Base-by-base conservation (phyloP, 2,888 invertebrate species). In the Erebia ligea region DNA sequence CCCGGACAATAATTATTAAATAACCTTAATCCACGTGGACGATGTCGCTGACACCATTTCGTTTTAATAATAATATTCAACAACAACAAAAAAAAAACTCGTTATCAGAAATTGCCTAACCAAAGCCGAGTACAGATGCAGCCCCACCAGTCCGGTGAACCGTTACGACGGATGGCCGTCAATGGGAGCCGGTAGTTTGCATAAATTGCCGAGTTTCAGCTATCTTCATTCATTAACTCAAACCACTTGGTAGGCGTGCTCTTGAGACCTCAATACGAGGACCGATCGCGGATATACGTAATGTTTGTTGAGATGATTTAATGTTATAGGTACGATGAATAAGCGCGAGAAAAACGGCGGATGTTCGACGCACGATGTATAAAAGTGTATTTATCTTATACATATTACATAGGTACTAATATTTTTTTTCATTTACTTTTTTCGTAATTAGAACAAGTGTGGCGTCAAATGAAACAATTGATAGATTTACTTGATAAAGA, bases 161-260 rank as follows among this genome's bases (percentile, higher is more conserved):
- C 78, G 78, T 79, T 77, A 76, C 21, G 67, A 64, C 70, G 68
- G 73, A 61, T 63, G 69, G 67, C 77, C 75, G 79, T 80, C 79
- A 80, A 79, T 80, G 80, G 75, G 75, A 57, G 75, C 69, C 71
- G 73, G 70, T 63, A 66, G 73, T 76, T 77, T 78, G 79, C 78
- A 78, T 79, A 78, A 70, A 75, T 74, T 73, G 70, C 74, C 75
- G 75, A 77, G 73, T 71, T 74, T 74, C 68, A 71, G 70, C 73
- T 72, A 73, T 73, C 75, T 79, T 74, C 80, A 80, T 80, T 80
- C 80, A 80, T 78, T 77, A 77, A 73, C 70, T 70, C 59, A 9
- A 69, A 66, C 57, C 62, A 63, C 65, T 65, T 21, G 69, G 67
- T 69, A 56, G 67, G 63, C 57, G 67, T 52, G 61, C 40, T 64